Evolutionary conservation across 2,113 vertebrate genomes (phyloP).

Genomic region (Tinamus guttatus): DNA sequence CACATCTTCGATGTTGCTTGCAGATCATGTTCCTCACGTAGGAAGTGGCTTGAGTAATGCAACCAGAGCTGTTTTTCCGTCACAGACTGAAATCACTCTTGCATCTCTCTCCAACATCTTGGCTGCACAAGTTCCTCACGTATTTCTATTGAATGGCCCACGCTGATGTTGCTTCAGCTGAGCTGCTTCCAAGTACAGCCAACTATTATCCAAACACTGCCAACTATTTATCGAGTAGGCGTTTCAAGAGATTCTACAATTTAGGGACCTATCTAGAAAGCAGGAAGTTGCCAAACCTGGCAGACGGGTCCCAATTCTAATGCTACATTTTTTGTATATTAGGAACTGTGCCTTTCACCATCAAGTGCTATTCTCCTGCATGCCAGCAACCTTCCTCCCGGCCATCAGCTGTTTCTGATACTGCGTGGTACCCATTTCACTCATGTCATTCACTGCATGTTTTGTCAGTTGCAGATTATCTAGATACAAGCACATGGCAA

Average conservation of each 20-base stretch:
- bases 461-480: not conserved
- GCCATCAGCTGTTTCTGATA: not conserved
- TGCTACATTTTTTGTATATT: not conserved
- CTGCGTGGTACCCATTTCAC: not conserved
- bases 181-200: not conserved
- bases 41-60: not conserved
- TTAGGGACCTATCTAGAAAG: not conserved
- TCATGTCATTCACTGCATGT: not conserved
- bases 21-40: not conserved
- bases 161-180: not conserved
- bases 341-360: not conserved
- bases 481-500: not conserved
- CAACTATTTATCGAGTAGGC: not conserved
- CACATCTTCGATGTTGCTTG: not conserved
- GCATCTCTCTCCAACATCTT: not conserved
- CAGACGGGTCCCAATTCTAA: not conserved
- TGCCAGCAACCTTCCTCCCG: not conserved
- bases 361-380: not conserved
- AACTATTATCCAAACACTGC: not conserved
- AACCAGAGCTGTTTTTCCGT: not conserved
- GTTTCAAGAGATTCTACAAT: not conserved
- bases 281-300: not conserved
- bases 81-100: not conserved
- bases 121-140: not conserved
- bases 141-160: not conserved